Evolutionary conservation across 2,113 vertebrate species (phyloP), one percentile per base, ranked within the genome.

Genomic region (Leiothrix lutea): DNA sequence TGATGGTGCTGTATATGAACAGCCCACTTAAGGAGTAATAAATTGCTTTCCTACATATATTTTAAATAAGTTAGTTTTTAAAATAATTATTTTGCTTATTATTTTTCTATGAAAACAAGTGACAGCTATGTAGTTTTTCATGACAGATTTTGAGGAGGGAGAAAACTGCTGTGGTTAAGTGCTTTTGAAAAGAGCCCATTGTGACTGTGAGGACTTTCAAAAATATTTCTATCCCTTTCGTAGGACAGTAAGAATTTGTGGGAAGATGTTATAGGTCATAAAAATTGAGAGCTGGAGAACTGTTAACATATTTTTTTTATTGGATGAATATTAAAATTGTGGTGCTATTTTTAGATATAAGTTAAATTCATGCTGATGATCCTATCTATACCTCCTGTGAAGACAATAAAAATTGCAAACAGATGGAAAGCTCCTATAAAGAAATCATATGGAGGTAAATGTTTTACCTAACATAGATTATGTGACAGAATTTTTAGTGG

Each of bases 101-200:
- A 35, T 92, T 95, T 93, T 95, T 88, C 38, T 87, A 3, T 57
- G 56, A 74, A 91, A 95, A 77, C 23, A 42, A 77, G 26, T 88
- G 70, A 88, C 93, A 72, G n/a, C 5, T 56, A 38, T 67, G 5
- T 33, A 36, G 48, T 80, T 88, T 35, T 61, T 13, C 8, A 8
- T 80, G 26, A 38, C 24, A 62, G 40, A 51, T 78, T 60, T 81
- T 84, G 44, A 78, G 44, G 44, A 65, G 26, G 12, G 11, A 9
- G 3, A 89, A 61, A 36, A 21, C 57, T 70, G 14, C 38, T 54
- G 24, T 51, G 31, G 12, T 50, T 56, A 42, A 84, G 19, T 91
- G 74, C 62, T 95, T 94, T 91, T 35, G 1, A 82, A 88, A 75
- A 86, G 5, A 82, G 8, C 12, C 5, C 24, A 28, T 19, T 57